Conservation (phyloP, 2,888 invertebrate species). For the Parnassius orleans region DNA sequence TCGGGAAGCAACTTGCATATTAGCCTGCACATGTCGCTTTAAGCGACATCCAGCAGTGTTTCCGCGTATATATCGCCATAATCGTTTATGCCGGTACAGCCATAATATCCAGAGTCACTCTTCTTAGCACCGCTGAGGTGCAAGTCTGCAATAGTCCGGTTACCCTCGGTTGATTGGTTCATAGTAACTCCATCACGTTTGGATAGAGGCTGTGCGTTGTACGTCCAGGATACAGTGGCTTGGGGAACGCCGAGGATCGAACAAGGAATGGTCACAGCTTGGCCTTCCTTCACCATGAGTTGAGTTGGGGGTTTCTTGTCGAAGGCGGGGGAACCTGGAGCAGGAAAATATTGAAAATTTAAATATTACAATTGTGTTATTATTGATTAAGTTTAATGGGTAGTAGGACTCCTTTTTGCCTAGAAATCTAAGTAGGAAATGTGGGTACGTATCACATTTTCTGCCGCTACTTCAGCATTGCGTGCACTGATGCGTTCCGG, state of each 20-base stretch:
- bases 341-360: not conserved
- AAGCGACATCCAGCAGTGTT: constrained; percentile 35
- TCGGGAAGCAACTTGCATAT: not conserved
- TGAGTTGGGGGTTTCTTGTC: constrained; percentile 21
- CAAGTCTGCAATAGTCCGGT: constrained; percentile 41
- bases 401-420: no score
- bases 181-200: constrained; percentile 35
- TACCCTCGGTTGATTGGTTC: constrained; percentile 22
- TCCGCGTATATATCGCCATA: constrained; percentile 54
- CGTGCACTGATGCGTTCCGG: no score
- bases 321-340: constrained; percentile 14
- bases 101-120: constrained; percentile 59
- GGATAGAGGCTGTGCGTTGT: constrained; percentile 47
- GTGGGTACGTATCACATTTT: no score
- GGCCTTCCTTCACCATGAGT: constrained; percentile 12
- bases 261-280: constrained; percentile 53
- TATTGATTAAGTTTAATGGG: no score
- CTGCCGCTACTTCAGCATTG: no score
- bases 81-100: constrained; percentile 52
- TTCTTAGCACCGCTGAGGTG: constrained; percentile 50
- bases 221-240: constrained; percentile 48
- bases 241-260: constrained; percentile 46
- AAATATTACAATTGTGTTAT: not conserved
- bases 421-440: no score
- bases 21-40: constrained; percentile 9